phyloP scores from a whole-genome alignment of 2,113 vertebrate genomes.

The Hepsetus odoe region DNA sequence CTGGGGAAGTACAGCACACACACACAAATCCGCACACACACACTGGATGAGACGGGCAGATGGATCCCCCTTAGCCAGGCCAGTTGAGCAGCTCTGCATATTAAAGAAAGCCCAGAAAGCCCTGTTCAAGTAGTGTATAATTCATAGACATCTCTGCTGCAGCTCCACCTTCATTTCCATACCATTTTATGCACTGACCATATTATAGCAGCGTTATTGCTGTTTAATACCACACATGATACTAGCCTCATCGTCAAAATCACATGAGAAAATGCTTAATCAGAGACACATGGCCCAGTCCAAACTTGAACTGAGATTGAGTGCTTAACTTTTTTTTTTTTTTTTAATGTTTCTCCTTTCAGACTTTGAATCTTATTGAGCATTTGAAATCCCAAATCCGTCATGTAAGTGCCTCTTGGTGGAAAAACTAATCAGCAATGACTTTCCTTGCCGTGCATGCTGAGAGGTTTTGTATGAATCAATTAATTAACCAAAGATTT shows the following conservation, averaged over 20 bases:
- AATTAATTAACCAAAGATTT: neutral
- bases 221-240: slow-evolving; percentile 8
- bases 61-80: slow-evolving; percentile 56
- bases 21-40: slow-evolving; percentile 36
- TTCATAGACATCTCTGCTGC: slow-evolving; percentile 47
- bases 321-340: neutral
- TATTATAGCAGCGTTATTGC: slow-evolving; percentile 11
- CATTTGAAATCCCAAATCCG: neutral
- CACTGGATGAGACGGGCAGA: slow-evolving; percentile 50
- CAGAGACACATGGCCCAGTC: neutral
- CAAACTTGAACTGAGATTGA: neutral
- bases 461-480: slow-evolving; percentile 2
- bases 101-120: slow-evolving; percentile 54
- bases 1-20: slow-evolving; percentile 44
- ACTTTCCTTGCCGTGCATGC: neutral
- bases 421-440: neutral
- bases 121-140: slow-evolving; percentile 56
- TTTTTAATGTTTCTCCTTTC: neutral
- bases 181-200: slow-evolving; percentile 37
- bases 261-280: neutral
- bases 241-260: neutral
- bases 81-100: slow-evolving; percentile 55
- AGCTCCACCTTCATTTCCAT: slow-evolving; percentile 49
- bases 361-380: neutral
- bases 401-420: slow-evolving; percentile 1